Percentiles rank a stretch among this genome's conserved stretches.
Evolutionary conservation across 2,888 invertebrate genomes (phyloP).

Genomic region (Stegana nigrithorax): DNA sequence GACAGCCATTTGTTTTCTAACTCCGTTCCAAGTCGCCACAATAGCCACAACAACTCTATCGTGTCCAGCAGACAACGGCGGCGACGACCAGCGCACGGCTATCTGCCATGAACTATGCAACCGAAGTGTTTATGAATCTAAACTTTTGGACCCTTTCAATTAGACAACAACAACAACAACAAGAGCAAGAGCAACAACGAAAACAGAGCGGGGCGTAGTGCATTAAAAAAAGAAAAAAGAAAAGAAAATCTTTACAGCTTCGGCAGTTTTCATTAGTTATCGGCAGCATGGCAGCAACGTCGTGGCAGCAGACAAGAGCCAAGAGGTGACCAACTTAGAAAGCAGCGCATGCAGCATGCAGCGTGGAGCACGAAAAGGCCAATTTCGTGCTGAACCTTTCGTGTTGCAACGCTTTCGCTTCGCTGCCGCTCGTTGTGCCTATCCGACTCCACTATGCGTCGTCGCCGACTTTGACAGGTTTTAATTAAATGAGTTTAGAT

Average conservation of each 20-base stretch:
- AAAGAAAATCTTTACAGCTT: conserved; percentile 30
- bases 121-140: conserved; percentile 32
- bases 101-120: background rate
- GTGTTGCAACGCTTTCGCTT: background rate
- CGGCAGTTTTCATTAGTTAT: conserved; percentile 55
- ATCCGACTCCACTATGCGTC: background rate
- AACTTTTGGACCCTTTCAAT: conserved; percentile 44
- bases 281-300: conserved; percentile 33
- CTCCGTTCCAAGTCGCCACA: background rate
- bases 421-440: background rate
- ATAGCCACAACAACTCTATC: conserved; percentile 10
- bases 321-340: conserved; percentile 7
- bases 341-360: background rate
- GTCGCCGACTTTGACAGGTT: conserved; percentile 7
- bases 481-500: conserved; percentile 1
- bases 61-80: background rate
- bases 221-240: background rate
- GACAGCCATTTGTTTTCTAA: conserved; percentile 5
- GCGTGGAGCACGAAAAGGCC: conserved; percentile 9
- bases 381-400: conserved; percentile 14
- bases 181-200: background rate
- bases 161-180: conserved; percentile 23
- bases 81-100: background rate
- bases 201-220: no score
- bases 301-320: background rate